These are phyloP conservation scores for Sinella curviseta DNA, from an alignment of 1,140 invertebrate genomes.

Conservation along the genomic window DNA sequence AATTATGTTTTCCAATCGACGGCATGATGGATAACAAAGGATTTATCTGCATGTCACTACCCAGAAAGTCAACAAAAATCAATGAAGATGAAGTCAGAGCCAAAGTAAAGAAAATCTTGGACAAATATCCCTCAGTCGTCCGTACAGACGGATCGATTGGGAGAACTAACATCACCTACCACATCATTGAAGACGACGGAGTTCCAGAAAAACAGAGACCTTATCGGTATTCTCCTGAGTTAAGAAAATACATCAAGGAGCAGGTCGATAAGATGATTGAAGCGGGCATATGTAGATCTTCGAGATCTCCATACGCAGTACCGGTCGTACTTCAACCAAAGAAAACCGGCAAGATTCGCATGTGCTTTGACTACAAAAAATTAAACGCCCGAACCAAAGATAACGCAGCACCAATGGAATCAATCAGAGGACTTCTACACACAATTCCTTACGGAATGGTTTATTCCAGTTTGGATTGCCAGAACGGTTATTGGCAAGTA, in stretches of 20 bases:
- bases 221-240: background rate
- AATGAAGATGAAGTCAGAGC: background rate
- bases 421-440: background rate
- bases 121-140: background rate
- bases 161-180: background rate
- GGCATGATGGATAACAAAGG: background rate
- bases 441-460: background rate
- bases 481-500: too few species aligned
- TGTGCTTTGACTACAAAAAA: background rate
- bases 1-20: background rate
- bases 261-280: background rate
- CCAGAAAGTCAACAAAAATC: background rate
- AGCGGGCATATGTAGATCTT: background rate
- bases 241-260: background rate
- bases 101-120: background rate
- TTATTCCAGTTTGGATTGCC: too few species aligned
- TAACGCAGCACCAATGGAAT: slow-evolving; percentile 10
- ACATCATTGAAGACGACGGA: background rate
- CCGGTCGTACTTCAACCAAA: too few species aligned
- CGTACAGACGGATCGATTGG: background rate
- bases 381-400: background rate
- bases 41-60: background rate
- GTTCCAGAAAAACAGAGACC: background rate
- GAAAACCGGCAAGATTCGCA: background rate
- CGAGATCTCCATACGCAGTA: too few species aligned